Conservation (phyloP, 2,888 invertebrate species). For the Apotomis turbidana region DNA sequence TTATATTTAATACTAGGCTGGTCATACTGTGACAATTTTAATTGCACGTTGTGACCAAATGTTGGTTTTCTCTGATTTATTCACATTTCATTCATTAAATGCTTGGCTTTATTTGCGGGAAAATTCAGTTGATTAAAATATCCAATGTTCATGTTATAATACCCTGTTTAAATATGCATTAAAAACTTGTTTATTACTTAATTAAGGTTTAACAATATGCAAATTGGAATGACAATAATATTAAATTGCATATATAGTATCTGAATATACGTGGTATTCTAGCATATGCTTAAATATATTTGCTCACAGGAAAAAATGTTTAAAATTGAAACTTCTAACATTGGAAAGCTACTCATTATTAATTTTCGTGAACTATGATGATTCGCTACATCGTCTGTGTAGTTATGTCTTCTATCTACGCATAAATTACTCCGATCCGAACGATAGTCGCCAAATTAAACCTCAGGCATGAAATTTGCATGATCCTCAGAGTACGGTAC, state of each 20-base stretch:
- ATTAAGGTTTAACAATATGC: not conserved
- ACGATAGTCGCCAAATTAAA: slow-evolving; percentile 3
- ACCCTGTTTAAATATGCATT: slow-evolving; percentile 2
- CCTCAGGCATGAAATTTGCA: not conserved
- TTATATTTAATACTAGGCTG: not conserved
- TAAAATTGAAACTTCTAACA: too few relatives aligned
- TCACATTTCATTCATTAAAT: slow-evolving; percentile 23
- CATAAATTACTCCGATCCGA: slow-evolving; percentile 13
- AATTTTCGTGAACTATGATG: not conserved
- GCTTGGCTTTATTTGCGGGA: slow-evolving; percentile 20
- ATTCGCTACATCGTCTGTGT: not conserved
- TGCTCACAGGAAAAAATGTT: too few relatives aligned
- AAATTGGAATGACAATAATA: too few relatives aligned
- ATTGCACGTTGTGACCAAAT: slow-evolving; percentile 24
- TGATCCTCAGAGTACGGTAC: slow-evolving; percentile 21
- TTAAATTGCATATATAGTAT: too few relatives aligned
- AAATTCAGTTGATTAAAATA: slow-evolving; percentile 28
- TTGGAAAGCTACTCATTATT: too few relatives aligned
- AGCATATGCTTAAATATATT: too few relatives aligned
- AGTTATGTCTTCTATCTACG: slow-evolving; percentile 18
- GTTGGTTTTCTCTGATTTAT: slow-evolving; percentile 25
- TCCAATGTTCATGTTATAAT: slow-evolving; percentile 5
- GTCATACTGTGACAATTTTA: slow-evolving; percentile 10
- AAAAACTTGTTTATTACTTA: not conserved
- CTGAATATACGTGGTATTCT: too few relatives aligned